A percentile compares a stretch with the other conserved stretches of the same genome.
These are phyloP conservation scores for Apodemus speciosus DNA, from an alignment of 2,113 vertebrate genomes.

Conservation along the genomic window DNA sequence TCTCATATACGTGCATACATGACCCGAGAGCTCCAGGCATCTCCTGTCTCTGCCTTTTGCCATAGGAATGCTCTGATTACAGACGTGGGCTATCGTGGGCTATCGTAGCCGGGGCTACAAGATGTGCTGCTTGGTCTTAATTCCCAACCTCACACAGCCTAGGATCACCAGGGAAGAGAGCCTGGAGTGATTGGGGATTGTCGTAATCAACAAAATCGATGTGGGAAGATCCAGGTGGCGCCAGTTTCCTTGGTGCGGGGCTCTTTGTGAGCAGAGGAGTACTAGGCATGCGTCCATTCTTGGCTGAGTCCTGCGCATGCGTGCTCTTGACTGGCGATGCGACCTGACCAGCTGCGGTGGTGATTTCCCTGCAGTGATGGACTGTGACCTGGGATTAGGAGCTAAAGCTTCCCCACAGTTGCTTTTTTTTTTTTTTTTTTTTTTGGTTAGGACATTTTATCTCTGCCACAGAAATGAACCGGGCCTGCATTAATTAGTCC, in stretches of 20 bases:
- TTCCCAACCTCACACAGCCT: background rate
- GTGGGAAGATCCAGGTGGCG: background rate
- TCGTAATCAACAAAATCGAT: too few species aligned
- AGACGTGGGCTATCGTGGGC: background rate
- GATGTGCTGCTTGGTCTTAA: background rate
- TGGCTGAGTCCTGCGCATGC: too few species aligned
- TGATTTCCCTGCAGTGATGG: background rate
- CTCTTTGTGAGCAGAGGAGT: background rate
- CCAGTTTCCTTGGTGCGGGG: background rate
- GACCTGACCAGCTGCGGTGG: too few species aligned
- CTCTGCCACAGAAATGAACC: background rate
- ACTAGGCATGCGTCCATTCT: background rate
- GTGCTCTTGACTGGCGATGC: too few species aligned
- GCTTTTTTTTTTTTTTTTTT: too few species aligned
- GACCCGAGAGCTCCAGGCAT: background rate
- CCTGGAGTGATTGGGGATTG: too few species aligned
- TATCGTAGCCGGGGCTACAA: too few species aligned
- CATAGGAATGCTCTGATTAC: background rate
- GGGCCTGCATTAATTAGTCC: too few species aligned
- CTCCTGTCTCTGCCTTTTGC: background rate
- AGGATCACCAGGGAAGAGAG: too few species aligned
- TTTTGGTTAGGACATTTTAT: background rate
- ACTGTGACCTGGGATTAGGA: background rate
- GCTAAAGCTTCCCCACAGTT: background rate
- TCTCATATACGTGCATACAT: background rate